These are phyloP conservation scores for Brienomyrus brachyistius DNA, from an alignment of 2,113 vertebrate species.

Conservation along the genomic window DNA sequence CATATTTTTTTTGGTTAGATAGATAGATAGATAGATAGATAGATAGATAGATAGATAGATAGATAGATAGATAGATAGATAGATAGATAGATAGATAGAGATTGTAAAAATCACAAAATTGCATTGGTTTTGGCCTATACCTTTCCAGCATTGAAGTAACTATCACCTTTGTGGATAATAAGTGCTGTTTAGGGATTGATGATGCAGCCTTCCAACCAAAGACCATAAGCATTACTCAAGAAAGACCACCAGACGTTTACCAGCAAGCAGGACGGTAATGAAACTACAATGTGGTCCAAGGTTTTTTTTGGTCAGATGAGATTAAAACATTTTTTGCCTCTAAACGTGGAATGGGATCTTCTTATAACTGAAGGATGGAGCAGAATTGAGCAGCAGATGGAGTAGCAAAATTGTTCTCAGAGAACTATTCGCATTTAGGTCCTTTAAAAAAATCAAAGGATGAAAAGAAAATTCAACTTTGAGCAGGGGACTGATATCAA, in stretches of 20 bases:
- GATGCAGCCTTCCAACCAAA: background rate
- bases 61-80: no score
- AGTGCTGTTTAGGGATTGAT: no score
- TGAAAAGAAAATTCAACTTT: background rate
- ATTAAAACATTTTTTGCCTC: background rate
- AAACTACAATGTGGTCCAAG: background rate
- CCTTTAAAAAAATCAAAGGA: background rate
- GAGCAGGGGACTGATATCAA: background rate
- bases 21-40: background rate
- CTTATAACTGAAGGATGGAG: background rate
- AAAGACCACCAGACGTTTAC: background rate
- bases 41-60: no score
- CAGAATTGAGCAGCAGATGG: no score
- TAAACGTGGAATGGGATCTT: background rate
- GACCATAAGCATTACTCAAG: background rate
- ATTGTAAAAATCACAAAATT: no score
- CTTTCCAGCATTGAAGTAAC: no score
- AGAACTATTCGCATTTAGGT: background rate
- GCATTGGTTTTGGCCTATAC: no score
- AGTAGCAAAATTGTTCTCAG: background rate
- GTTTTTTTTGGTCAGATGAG: background rate
- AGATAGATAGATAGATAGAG: no score
- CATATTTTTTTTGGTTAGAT: background rate
- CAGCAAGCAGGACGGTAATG: background rate
- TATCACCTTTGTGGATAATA: no score